Evolutionary conservation across 2,113 vertebrate genomes (phyloP).

Genomic region (Pygoscelis antarcticus): DNA sequence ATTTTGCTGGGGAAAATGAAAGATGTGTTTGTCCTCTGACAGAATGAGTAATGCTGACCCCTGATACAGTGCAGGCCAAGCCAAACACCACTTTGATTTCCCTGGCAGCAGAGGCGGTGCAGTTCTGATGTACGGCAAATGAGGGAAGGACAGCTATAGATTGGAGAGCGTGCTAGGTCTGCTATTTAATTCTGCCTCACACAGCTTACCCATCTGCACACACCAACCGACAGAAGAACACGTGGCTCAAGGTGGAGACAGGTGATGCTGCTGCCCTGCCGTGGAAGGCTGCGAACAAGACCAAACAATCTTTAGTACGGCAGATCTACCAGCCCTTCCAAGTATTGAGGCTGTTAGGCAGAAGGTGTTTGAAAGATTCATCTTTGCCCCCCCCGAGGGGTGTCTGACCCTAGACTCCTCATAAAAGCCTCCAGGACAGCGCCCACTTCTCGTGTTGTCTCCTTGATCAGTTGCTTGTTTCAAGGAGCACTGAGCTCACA

Average conservation of each 20-base stretch:
- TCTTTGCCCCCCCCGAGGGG: neutral
- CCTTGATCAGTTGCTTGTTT: neutral
- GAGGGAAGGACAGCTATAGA: neutral
- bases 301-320: neutral
- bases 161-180: neutral
- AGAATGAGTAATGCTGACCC: slow-evolving; percentile 24
- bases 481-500: neutral
- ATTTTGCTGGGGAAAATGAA: neutral
- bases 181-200: neutral
- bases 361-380: neutral
- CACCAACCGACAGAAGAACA: neutral
- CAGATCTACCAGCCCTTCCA: neutral
- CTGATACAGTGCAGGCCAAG: slow-evolving; percentile 1
- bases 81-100: slow-evolving; percentile 2
- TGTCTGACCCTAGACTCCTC: neutral
- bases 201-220: neutral
- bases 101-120: neutral
- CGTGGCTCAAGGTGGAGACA: neutral
- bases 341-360: neutral
- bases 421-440: neutral
- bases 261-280: neutral
- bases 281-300: neutral
- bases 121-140: neutral
- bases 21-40: slow-evolving; percentile 23
- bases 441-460: accelerated